Base-by-base conservation (phyloP, 64 coral and sea anemone species). In the Porites lutea region DNA sequence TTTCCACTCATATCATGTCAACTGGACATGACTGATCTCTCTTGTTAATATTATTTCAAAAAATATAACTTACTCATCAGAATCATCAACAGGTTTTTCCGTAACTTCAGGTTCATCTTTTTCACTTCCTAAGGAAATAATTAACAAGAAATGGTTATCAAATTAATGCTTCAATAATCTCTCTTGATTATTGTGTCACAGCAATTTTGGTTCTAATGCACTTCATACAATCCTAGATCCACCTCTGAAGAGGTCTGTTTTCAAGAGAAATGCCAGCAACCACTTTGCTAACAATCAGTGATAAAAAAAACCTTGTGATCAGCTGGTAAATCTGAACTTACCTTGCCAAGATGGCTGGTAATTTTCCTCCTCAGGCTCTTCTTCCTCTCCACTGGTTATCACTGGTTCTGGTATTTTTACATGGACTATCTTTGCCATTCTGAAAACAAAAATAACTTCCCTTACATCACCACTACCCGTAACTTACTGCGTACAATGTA, bases 311-410 rank as follows among this genome's bases (percentile, higher is more conserved):
- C 27, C 27, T 37, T 37, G 27, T 37, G 27, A 37, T 37, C 27
- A 37, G 27, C 27, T 37, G 1, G 27, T 48, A 50, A 49, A 4
- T 37, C 7, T 37, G 16, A 6, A 4, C 61, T 50, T 59, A 84
- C 81, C 81, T 84, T 84, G 81, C 81, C 81, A 84, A 51, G 63
- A n/a, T 67, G 59, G 81, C 63, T 67, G 81, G 19, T 50, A 84
- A 48, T 8, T 84, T 4, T 84, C 81, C n/a, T 84, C 81, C 2
- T 81, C 78, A 62, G 58, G 21, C 46, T 84, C 82, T 18, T 92
- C 91, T 58, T 92, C 91, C 13, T 92, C 91, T 69, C 84, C 91
- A 87, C 91, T 92, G 51, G 82, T 69, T 64, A 87, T 85, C 12
- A 92, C 64, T 72, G 79, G 79, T 68, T 92, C 90, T 74, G 68